Percentiles rank a stretch among this genome's conserved stretches.
These are phyloP conservation scores for Trachymyrmex septentrionalis DNA, from an alignment of 1,140 invertebrate species.

Conservation along the genomic window DNA sequence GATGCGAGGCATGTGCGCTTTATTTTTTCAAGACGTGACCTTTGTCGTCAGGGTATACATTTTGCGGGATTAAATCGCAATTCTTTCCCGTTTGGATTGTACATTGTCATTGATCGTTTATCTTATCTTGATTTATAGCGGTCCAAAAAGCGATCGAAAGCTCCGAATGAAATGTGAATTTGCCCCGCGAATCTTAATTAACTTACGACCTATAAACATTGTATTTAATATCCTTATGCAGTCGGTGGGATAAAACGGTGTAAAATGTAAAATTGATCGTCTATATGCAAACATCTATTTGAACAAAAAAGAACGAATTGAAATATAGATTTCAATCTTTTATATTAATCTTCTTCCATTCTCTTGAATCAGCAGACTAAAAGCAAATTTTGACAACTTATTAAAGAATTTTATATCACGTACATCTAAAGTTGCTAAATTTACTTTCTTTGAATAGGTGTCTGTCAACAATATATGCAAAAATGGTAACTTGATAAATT, in stretches of 20 bases:
- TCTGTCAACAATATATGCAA: background rate
- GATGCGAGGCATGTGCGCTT: background rate
- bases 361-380: background rate
- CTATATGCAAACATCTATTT: background rate
- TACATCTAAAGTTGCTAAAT: background rate
- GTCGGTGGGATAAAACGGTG: background rate
- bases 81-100: conserved; percentile 40
- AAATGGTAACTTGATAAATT: background rate
- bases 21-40: conserved; percentile 53
- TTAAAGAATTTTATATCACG: background rate
- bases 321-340: conserved; percentile 12
- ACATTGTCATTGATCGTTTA: conserved; percentile 49
- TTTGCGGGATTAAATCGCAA: conserved; percentile 51
- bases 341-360: background rate
- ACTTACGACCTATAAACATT: background rate
- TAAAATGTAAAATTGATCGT: conserved; percentile 20
- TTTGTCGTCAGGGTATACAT: conserved; percentile 15
- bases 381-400: background rate
- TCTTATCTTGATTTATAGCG: conserved; percentile 50
- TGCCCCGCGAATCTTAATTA: background rate
- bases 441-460: background rate
- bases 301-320: background rate
- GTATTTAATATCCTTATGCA: conserved; percentile 29
- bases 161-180: conserved; percentile 22
- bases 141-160: background rate